A percentile compares a stretch with the other conserved stretches of the same genome.
Evolutionary conservation across 2,888 invertebrate genomes (phyloP).

Genomic region (Eupithecia inturbata): DNA sequence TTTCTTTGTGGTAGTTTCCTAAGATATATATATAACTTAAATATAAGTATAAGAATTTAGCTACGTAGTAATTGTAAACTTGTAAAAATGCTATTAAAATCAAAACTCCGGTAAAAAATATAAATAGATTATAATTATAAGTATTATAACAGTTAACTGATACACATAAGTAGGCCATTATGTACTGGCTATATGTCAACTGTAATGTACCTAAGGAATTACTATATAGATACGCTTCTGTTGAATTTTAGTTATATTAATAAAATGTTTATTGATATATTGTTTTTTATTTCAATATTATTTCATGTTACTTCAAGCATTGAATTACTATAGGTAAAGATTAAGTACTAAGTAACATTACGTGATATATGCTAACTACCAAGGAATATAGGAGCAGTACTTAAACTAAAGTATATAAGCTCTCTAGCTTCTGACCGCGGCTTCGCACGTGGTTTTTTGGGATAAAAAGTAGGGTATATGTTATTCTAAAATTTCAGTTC

Average conservation of each 20-base stretch:
- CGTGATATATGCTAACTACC: too few species aligned
- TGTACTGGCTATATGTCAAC: conserved; percentile 44
- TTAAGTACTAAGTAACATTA: too few species aligned
- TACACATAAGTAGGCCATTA: conserved; percentile 16
- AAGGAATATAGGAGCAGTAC: too few species aligned
- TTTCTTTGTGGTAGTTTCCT: conserved; percentile 3
- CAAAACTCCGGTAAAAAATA: conserved; percentile 66
- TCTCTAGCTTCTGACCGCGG: not conserved
- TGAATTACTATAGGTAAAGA: too few species aligned
- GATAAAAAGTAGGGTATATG: too few species aligned
- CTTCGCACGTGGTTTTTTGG: too few species aligned
- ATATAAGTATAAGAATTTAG: conserved; percentile 21
- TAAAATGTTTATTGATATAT: conserved; percentile 61
- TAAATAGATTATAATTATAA: conserved; percentile 9
- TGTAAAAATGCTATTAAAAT: conserved; percentile 58
- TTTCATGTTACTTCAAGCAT: too few species aligned
- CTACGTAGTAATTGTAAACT: conserved; percentile 21
- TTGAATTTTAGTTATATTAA: conserved; percentile 60
- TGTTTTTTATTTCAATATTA: not conserved
- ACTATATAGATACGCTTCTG: conserved; percentile 62
- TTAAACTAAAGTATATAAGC: not conserved
- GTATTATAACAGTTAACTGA: conserved; percentile 10
- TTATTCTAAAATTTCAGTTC: too few species aligned
- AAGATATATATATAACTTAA: conserved; percentile 10
- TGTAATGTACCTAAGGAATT: conserved; percentile 74